Evolutionary conservation across 2,888 invertebrate species (phyloP), one percentile per base, ranked within the genome.

Genomic region (Tethea ocularis): DNA sequence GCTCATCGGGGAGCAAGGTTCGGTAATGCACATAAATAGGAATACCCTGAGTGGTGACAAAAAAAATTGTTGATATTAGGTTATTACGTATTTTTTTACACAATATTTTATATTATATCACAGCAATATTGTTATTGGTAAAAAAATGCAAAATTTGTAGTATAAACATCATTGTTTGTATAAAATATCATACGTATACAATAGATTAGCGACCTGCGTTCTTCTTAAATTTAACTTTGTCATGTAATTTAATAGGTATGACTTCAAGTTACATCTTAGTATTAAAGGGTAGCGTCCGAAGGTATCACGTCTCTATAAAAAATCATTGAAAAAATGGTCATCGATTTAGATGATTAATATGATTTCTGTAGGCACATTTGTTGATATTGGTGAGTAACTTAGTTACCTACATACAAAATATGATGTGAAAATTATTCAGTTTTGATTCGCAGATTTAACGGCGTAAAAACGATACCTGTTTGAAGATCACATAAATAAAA

Each of bases 401-500:
- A 41, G n/a, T n/a, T n/a, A n/a, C n/a, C 41, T 17, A 3, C 4
- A 3, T 15, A 29, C 24, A 53, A 13, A n/a, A 4, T n/a, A 52
- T 10, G 11, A 52, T 7, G 4, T n/a, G 4, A 1, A 17, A 26
- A n/a, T 29, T 53, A 26, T 38, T 20, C n/a, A n/a, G 17, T 29
- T 17, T 3, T 17, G 17, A 29, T 10, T 29, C 15, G 4, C 8
- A 53, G 52, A 11, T 29, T 29, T 29, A 24, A 53, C 11, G 29
- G 20, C 29, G 10, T 20, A 33, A 54, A 54, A 8, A 46, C 8
- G 22, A 33, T 36, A n/a, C 20, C 33, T 36, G n/a, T 17, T 20
- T 33, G n/a, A 15, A 54, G 22, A 33, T 20, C 29, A 20, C 33
- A 69, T 69, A 64, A 63, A 69, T 68, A 68, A 68, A 60, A 58